These are phyloP conservation scores for Pseudopleuronectes americanus DNA, from an alignment of 2,797 vertebrate species.

Conservation along the genomic window DNA sequence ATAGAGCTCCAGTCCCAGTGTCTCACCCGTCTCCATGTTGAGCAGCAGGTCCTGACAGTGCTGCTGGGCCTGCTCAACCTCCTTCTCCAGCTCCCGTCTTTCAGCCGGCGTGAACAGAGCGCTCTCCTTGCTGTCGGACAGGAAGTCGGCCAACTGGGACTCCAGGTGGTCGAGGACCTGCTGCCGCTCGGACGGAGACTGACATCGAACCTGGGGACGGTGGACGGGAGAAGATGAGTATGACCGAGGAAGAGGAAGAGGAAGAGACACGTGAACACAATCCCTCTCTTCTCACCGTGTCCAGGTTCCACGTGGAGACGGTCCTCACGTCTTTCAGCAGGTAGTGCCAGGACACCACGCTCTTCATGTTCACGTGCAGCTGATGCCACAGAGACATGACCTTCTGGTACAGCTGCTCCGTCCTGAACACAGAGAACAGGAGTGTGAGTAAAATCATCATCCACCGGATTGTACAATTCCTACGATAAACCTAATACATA, in stretches of 20 bases:
- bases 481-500: background rate
- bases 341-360: constrained; percentile 96
- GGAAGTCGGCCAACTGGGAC: constrained; percentile 90
- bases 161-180: constrained; percentile 90
- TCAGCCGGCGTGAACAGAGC: constrained; percentile 88
- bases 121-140: constrained; percentile 93
- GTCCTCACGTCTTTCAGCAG: constrained; percentile 90
- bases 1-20: background rate
- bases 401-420: constrained; percentile 96
- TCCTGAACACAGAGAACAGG: constrained; percentile 71
- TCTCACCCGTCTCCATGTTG: constrained; percentile 92
- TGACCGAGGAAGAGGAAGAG: background rate
- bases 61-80: constrained; percentile 88
- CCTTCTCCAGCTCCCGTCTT: constrained; percentile 87
- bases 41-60: constrained; percentile 89
- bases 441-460: background rate
- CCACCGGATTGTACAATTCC: background rate
- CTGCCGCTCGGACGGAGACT: constrained; percentile 87
- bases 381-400: constrained; percentile 98
- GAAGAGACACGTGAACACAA: background rate
- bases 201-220: constrained; percentile 85
- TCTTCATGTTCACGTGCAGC: constrained; percentile 97
- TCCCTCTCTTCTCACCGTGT: constrained; percentile 75
- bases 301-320: constrained; percentile 91
- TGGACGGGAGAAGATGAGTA: background rate